phyloP scores from a whole-genome alignment of 1,140 invertebrate species.

The Drosophila varians region DNA sequence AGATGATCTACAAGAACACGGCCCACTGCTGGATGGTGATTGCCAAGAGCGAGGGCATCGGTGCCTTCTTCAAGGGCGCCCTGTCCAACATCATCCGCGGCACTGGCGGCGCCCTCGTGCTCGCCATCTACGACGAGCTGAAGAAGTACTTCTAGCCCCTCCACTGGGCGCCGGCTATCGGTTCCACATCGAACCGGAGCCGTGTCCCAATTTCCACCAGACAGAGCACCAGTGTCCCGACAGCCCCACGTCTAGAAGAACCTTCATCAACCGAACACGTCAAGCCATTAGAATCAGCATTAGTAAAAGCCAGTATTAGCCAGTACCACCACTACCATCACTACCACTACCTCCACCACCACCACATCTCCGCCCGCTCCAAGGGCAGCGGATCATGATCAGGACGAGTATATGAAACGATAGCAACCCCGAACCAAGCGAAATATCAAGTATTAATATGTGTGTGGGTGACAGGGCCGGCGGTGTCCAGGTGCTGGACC shows the following conservation, averaged over 20 bases:
- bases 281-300: not conserved
- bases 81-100: slow-evolving; percentile 91
- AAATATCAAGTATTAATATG: too few species aligned
- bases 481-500: too few species aligned
- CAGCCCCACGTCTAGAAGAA: not conserved
- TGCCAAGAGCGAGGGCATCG: slow-evolving; percentile 87
- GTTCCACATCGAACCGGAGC: not conserved
- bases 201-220: not conserved
- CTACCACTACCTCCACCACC: not conserved
- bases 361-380: not conserved
- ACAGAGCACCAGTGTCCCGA: not conserved
- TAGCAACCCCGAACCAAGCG: too few species aligned
- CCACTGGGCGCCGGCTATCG: not conserved
- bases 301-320: not conserved
- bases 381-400: too few species aligned
- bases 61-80: slow-evolving; percentile 92
- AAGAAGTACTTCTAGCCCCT: slow-evolving; percentile 84
- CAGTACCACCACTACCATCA: too few species aligned
- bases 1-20: slow-evolving; percentile 92
- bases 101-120: slow-evolving; percentile 91
- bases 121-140: slow-evolving; percentile 91
- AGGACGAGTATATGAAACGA: too few species aligned
- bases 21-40: slow-evolving; percentile 90
- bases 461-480: too few species aligned
- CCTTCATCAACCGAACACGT: not conserved